Percentiles rank a stretch among this genome's conserved stretches.
phyloP scores from a whole-genome alignment of 2,888 invertebrate species.

The Eucriotettix oculatus region DNA sequence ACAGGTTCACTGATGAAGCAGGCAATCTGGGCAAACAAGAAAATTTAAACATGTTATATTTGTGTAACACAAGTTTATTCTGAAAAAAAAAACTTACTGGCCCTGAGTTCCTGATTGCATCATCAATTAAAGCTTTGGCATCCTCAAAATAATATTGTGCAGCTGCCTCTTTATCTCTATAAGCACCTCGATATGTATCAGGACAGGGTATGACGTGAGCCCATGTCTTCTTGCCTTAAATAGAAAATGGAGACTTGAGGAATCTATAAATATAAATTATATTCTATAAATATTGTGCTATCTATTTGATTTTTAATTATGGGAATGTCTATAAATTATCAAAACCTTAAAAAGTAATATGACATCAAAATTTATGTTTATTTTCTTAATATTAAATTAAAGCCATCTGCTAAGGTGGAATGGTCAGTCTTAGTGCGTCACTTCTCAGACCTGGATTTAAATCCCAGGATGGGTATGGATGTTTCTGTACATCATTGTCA shows the following conservation, averaged over 20 bases:
- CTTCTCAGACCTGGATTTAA: no score
- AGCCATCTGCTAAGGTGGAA: no score
- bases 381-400: no score
- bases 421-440: no score
- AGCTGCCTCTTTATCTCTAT: constrained; percentile 14
- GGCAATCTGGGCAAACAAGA: constrained; percentile 12
- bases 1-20: constrained; percentile 20
- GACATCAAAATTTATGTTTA: no score
- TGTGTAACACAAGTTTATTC: neutral
- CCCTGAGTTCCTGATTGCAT: constrained; percentile 11
- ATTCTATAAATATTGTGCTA: no score
- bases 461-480: no score
- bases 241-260: neutral
- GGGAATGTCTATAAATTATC: no score
- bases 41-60: neutral
- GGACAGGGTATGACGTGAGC: constrained; percentile 20
- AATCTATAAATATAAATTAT: neutral
- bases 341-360: no score
- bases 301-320: no score
- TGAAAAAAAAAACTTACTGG: constrained; percentile 10
- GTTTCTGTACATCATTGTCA: no score
- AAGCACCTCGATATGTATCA: constrained; percentile 17
- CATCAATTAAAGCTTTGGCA: constrained; percentile 14
- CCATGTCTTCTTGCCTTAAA: constrained; percentile 14
- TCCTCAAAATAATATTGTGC: constrained; percentile 16